Conservation (phyloP, 1,140 invertebrate genomes). For the Ceratina japonica region DNA sequence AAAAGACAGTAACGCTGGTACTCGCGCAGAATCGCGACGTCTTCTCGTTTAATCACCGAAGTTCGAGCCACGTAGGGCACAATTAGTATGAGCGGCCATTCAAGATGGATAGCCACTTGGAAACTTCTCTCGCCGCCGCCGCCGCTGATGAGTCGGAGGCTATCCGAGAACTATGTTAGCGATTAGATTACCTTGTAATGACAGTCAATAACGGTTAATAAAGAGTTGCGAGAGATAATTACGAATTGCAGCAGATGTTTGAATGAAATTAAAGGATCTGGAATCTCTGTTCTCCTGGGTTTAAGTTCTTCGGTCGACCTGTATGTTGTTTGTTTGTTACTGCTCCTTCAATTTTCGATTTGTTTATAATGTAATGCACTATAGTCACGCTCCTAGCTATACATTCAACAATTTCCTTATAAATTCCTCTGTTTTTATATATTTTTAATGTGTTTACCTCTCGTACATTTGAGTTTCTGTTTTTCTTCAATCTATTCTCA, state of each 20-base stretch:
- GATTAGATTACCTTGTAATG: background rate
- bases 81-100: conserved; percentile 11
- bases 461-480: too few species aligned
- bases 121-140: background rate
- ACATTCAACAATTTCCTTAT: too few species aligned
- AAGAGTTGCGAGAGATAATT: background rate
- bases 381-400: too few species aligned
- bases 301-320: too few species aligned
- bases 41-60: conserved; percentile 18
- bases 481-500: too few species aligned
- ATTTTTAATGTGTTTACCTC: too few species aligned
- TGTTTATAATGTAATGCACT: too few species aligned
- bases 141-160: background rate
- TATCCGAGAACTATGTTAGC: background rate
- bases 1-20: background rate
- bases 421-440: too few species aligned
- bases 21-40: background rate
- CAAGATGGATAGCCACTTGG: conserved; percentile 22
- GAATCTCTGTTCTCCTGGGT: too few species aligned
- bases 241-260: background rate
- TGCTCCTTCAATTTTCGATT: too few species aligned
- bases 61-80: conserved; percentile 11
- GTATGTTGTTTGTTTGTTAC: too few species aligned
- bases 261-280: too few species aligned
- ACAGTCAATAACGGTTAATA: background rate